These are phyloP conservation scores for Spea hammondii DNA, from an alignment of 2,797 vertebrate species.

Conservation along the genomic window DNA sequence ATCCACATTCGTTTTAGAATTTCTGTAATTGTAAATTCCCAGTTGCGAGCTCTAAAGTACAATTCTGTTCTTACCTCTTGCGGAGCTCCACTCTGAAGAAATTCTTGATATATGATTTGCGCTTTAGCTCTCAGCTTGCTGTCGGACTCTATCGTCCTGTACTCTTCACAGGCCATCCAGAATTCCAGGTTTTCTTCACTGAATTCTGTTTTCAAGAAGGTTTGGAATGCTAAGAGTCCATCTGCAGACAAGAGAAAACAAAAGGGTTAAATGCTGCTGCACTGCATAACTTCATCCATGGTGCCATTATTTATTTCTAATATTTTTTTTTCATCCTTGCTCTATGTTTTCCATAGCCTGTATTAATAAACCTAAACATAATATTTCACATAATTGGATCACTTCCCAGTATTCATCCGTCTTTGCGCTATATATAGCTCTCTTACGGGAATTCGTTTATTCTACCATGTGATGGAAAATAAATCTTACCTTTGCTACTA, in stretches of 20 bases:
- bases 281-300: background rate
- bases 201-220: slow-evolving; percentile 91
- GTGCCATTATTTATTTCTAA: background rate
- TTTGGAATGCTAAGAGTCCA: slow-evolving; percentile 85
- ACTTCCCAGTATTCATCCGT: background rate
- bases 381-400: background rate
- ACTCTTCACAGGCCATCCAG: slow-evolving; percentile 94
- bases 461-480: slow-evolving; percentile 15
- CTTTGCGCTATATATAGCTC: slow-evolving; percentile 1
- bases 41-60: slow-evolving; percentile 2
- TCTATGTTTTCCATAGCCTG: background rate
- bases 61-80: slow-evolving; percentile 77
- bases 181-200: slow-evolving; percentile 96
- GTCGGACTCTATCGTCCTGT: slow-evolving; percentile 84
- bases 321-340: background rate
- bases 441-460: background rate
- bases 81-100: slow-evolving; percentile 84
- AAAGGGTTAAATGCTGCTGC: background rate
- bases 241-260: slow-evolving; percentile 63
- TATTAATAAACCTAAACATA: background rate
- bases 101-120: slow-evolving; percentile 88
- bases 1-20: no score
- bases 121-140: slow-evolving; percentile 82
- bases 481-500: slow-evolving; percentile 72
- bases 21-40: background rate